Evolutionary conservation across 1,140 invertebrate species (phyloP).

Genomic region (Zaprionus vittiger): DNA sequence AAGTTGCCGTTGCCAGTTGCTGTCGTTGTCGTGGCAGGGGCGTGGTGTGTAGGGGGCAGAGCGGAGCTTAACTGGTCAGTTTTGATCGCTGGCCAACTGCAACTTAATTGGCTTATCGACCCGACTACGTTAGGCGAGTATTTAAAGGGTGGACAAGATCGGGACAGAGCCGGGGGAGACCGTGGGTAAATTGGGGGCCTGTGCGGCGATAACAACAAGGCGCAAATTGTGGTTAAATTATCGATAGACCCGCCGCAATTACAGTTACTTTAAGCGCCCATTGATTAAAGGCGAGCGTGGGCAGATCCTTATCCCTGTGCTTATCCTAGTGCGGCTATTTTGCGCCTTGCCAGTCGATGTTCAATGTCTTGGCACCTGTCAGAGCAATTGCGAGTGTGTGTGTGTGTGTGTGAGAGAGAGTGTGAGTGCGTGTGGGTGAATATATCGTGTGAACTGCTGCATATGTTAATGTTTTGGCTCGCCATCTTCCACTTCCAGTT

Average conservation of each 20-base stretch:
- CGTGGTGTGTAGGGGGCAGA: not conserved
- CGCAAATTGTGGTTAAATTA: constrained; percentile 63
- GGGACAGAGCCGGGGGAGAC: not conserved
- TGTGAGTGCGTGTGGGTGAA: constrained; percentile 50
- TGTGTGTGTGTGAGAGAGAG: constrained; percentile 9
- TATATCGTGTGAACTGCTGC: constrained; percentile 77
- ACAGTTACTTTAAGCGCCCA: constrained; percentile 54
- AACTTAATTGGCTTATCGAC: constrained; percentile 61
- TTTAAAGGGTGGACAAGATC: not conserved
- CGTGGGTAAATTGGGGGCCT: not conserved
- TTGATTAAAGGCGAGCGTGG: constrained; percentile 55
- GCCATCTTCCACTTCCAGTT: constrained; percentile 63
- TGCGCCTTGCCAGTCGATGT: constrained; percentile 67
- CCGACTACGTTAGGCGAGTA: constrained; percentile 29
- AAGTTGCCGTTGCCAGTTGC: constrained; percentile 53
- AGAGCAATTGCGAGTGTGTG: constrained; percentile 46
- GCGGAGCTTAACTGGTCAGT: constrained; percentile 28
- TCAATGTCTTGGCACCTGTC: constrained; percentile 76
- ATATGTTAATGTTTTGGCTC: constrained; percentile 73
- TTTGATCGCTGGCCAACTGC: constrained; percentile 52
- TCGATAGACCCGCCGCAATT: constrained; percentile 63
- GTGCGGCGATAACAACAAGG: constrained; percentile 53
- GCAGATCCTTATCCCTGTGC: constrained; percentile 31
- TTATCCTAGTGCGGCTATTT: constrained; percentile 9
- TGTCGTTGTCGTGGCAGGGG: constrained; percentile 31